Evolutionary conservation across 2,888 invertebrate species (phyloP).

Genomic region (Tethea ocularis): DNA sequence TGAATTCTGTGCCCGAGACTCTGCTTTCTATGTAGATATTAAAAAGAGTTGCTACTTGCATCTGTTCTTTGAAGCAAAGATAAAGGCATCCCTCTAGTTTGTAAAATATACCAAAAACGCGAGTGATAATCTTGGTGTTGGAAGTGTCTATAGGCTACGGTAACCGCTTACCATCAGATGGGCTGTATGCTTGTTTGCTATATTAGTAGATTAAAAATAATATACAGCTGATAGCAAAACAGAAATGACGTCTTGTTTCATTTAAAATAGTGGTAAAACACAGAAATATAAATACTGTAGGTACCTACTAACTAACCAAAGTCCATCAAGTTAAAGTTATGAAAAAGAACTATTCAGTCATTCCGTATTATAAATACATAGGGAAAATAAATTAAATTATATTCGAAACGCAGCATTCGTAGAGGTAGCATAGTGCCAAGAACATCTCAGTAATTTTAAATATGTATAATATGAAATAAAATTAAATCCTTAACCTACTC

Average conservation of each 20-base stretch:
- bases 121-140: too few relatives aligned
- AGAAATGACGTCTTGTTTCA: not conserved
- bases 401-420: not conserved
- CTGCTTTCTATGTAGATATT: conserved; percentile 10
- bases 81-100: not conserved
- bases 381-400: not conserved
- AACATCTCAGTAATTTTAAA: too few relatives aligned
- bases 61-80: not conserved
- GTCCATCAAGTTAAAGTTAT: not conserved
- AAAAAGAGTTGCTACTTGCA: not conserved
- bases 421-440: not conserved
- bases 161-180: too few relatives aligned
- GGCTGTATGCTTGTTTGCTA: too few relatives aligned
- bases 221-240: too few relatives aligned
- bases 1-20: conserved; percentile 20
- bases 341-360: not conserved
- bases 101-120: not conserved
- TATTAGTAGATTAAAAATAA: too few relatives aligned
- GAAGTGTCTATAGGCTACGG: too few relatives aligned
- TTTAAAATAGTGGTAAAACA: too few relatives aligned
- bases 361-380: not conserved
- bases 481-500: too few relatives aligned
- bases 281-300: not conserved
- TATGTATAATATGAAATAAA: too few relatives aligned
- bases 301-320: not conserved